phyloP scores from a whole-genome alignment of 2,888 invertebrate species.

The Muschampia plurimacula region DNA sequence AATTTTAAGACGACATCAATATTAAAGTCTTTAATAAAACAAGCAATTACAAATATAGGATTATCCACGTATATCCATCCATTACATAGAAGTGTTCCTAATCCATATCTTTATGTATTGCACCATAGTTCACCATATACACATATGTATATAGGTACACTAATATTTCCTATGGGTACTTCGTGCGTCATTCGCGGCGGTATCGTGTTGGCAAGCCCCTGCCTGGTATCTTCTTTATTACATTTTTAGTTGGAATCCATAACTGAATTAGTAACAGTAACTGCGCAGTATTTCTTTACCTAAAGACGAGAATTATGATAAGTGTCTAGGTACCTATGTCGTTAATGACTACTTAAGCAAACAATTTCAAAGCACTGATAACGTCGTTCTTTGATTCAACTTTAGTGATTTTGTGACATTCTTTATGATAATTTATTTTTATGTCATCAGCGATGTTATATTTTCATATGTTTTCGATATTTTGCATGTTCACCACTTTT shows the following conservation, averaged over 20 bases:
- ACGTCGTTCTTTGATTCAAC: too few species aligned
- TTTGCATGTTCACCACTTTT: neutral
- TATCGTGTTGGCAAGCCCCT: constrained; percentile 3
- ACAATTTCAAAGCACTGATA: too few species aligned
- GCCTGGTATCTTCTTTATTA: neutral
- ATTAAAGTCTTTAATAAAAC: neutral
- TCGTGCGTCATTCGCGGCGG: constrained; percentile 5
- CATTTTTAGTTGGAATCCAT: neutral
- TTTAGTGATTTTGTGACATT: too few species aligned
- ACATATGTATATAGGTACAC: neutral
- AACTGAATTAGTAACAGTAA: constrained; percentile 3
- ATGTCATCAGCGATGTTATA: neutral
- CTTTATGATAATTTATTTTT: neutral
- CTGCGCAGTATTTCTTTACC: neutral
- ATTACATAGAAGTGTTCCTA: neutral
- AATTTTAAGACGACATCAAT: neutral
- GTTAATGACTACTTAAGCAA: too few species aligned
- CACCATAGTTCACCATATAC: neutral
- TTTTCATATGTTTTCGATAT: neutral
- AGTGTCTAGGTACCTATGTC: too few species aligned
- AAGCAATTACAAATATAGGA: neutral
- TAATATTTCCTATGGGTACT: neutral
- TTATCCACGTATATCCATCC: neutral
- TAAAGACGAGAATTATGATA: neutral
- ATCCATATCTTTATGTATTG: neutral